phyloP scores from a whole-genome alignment of 2,797 vertebrate species.

The Echiichthys vipera region DNA sequence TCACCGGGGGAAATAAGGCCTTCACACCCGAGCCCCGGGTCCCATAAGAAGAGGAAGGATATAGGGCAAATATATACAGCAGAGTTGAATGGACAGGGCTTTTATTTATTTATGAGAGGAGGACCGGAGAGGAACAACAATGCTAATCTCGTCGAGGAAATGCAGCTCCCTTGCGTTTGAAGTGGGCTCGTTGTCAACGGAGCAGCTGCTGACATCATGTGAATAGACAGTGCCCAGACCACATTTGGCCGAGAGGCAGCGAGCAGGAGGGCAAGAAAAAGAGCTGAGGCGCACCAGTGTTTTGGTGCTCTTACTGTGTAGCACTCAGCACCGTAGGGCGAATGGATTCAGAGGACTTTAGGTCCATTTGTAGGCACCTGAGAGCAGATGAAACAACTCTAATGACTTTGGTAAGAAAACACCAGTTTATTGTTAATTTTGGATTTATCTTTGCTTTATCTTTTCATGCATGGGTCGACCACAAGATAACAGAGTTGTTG shows the following conservation, averaged over 20 bases:
- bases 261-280: constrained; percentile 46
- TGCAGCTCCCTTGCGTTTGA: constrained; percentile 69
- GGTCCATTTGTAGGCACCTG: constrained; percentile 8
- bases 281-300: constrained; percentile 22
- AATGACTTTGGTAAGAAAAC: constrained; percentile 57
- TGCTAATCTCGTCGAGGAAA: constrained; percentile 64
- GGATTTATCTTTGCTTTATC: neutral
- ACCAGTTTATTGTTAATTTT: constrained; percentile 12
- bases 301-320: constrained; percentile 15
- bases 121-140: constrained; percentile 61
- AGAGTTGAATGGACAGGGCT: constrained; percentile 49
- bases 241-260: constrained; percentile 48
- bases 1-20: constrained; percentile 61
- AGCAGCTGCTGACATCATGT: constrained; percentile 75
- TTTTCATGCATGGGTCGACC: neutral
- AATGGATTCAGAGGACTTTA: constrained; percentile 44
- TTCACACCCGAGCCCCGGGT: constrained; percentile 42
- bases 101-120: constrained; percentile 75
- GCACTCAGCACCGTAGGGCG: constrained; percentile 30
- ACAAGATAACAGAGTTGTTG: neutral
- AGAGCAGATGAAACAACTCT: constrained; percentile 25
- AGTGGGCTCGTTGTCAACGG: constrained; percentile 52
- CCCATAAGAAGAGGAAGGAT: constrained; percentile 73
- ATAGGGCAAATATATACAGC: constrained; percentile 22
- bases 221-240: constrained; percentile 62